Conservation (phyloP, 2,888 invertebrate genomes). For the Tuta absoluta region DNA sequence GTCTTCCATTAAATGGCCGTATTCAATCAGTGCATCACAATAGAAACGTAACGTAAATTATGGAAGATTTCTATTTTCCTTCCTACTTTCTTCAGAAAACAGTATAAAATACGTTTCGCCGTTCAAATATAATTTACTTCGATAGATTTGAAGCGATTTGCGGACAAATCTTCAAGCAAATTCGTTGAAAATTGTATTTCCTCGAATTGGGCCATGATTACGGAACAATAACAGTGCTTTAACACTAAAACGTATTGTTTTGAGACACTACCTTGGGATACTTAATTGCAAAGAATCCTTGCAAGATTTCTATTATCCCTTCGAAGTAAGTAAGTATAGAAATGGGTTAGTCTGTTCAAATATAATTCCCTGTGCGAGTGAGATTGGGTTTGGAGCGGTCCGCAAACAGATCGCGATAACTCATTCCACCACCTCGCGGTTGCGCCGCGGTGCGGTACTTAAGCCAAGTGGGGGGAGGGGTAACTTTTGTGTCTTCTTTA, state of each 20-base stretch:
- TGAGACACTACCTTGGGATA: too few relatives aligned
- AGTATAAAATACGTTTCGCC: neutral
- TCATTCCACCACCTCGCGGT: slow-evolving; percentile 45
- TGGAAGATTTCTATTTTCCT: neutral
- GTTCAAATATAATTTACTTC: slow-evolving; percentile 12
- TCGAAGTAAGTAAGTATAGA: too few relatives aligned
- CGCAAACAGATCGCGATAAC: slow-evolving; percentile 58
- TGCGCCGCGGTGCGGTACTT: too few relatives aligned
- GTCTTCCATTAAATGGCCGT: neutral
- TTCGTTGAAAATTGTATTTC: too few relatives aligned
- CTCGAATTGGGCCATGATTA: too few relatives aligned
- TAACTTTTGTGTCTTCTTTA: too few relatives aligned
- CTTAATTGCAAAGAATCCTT: neutral
- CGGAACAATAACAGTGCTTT: too few relatives aligned
- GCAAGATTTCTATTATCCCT: too few relatives aligned
- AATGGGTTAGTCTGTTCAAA: neutral
- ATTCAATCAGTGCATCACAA: neutral
- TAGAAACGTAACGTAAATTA: slow-evolving; percentile 2
- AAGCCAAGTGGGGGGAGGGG: too few relatives aligned
- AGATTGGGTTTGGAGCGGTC: slow-evolving; percentile 53
- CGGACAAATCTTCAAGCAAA: too few relatives aligned
- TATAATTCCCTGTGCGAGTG: slow-evolving; percentile 4
- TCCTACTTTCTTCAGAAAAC: neutral
- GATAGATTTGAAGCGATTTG: too few relatives aligned
- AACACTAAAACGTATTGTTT: too few relatives aligned